phyloP scores from a whole-genome alignment of 1,140 invertebrate species.

The Trichomalopsis sarcophagae region DNA sequence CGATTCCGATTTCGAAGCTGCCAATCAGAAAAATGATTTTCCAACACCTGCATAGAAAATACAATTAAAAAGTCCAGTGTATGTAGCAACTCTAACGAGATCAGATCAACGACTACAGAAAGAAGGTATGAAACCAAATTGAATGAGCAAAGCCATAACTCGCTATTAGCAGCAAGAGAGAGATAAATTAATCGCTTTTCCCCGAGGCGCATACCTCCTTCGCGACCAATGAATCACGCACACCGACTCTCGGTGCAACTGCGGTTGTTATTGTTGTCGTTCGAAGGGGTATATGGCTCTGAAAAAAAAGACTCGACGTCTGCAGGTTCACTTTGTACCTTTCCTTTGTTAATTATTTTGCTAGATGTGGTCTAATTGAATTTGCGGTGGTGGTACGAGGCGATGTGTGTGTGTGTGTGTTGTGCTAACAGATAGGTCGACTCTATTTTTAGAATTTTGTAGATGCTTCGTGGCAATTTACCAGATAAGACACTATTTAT shows the following conservation, averaged over 20 bases:
- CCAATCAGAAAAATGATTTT: not conserved
- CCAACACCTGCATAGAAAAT: not conserved
- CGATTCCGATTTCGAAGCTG: not conserved
- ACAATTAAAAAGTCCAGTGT: not conserved
- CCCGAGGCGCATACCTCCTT: not conserved
- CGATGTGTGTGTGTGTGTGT: not conserved
- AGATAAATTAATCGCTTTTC: constrained; percentile 12
- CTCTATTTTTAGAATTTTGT: not conserved
- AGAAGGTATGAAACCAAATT: not conserved
- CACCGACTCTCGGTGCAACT: not conserved
- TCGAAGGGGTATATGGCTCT: not conserved
- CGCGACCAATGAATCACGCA: not conserved
- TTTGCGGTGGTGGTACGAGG: not conserved
- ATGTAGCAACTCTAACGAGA: not conserved
- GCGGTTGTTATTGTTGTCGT: too few relatives aligned
- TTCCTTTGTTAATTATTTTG: constrained; percentile 10
- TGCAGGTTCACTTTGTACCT: not conserved
- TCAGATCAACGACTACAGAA: not conserved
- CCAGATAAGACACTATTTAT: too few relatives aligned
- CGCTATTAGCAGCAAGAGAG: not conserved
- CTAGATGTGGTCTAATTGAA: constrained; percentile 12
- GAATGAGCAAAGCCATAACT: not conserved
- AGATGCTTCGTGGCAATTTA: too few relatives aligned
- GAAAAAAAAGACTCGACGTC: not conserved
- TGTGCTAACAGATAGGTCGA: not conserved